These are phyloP conservation scores for Drosophila engyochracea DNA, from an alignment of 2,888 invertebrate genomes.

Conservation along the genomic window DNA sequence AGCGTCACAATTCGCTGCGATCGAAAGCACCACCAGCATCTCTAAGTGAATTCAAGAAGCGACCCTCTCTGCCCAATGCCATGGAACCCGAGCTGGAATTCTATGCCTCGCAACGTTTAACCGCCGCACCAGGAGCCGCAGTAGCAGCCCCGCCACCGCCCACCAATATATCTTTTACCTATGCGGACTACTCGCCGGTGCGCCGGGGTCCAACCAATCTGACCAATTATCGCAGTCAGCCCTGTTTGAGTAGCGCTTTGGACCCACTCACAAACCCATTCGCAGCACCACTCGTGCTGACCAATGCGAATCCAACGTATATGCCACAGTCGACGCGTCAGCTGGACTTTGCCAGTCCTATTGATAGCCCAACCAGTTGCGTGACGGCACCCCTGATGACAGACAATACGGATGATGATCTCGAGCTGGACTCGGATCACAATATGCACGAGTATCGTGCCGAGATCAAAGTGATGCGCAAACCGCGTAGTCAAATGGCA, in stretches of 20 bases:
- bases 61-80: constrained; percentile 84
- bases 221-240: constrained; percentile 78
- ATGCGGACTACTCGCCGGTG: constrained; percentile 69
- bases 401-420: constrained; percentile 81
- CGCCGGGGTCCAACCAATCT: constrained; percentile 39
- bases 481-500: constrained; percentile 90
- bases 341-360: constrained; percentile 72
- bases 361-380: constrained; percentile 80
- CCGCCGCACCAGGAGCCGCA: not conserved
- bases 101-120: constrained; percentile 18
- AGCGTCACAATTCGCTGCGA: constrained; percentile 83
- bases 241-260: constrained; percentile 86
- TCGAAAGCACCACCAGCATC: constrained; percentile 53
- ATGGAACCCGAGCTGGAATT: constrained; percentile 67
- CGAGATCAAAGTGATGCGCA: constrained; percentile 91
- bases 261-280: constrained; percentile 85
- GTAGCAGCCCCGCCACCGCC: constrained; percentile 70
- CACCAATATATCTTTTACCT: constrained; percentile 80
- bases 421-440: constrained; percentile 84
- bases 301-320: constrained; percentile 79
- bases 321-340: constrained; percentile 49
- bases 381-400: constrained; percentile 64
- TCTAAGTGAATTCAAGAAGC: constrained; percentile 77
- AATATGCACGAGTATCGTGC: constrained; percentile 88
- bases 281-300: constrained; percentile 83